Evolutionary conservation across 37 sponge, comb jelly and placozoan genomes (phyloP), one percentile per base, ranked within the genome.

Genomic region (Aplysina aerophoba): DNA sequence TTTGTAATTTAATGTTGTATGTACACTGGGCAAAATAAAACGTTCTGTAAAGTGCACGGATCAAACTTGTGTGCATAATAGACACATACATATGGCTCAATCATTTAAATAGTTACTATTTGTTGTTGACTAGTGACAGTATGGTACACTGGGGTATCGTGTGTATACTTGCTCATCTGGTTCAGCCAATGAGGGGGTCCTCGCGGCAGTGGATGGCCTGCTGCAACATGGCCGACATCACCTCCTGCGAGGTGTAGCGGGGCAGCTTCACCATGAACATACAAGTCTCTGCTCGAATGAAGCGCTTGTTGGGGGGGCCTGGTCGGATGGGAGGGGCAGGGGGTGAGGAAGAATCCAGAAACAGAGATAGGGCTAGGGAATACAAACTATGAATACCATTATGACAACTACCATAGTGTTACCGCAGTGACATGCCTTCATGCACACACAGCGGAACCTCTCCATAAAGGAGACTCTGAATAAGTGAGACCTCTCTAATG

Each of bases 261-360:
- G 98, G 98, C 55, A 98, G 94, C 81, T 98, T 98, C 21, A 98
- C 84, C 91, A 95, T 87, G 90, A 98, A 98, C 91, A 98, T 92
- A 73, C 98, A 98, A 15, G 98, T 98, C 68, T 98, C 98, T 65
- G 96, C 96, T 50, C 98, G 72, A 22, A 98, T 90, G 86, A 91
- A 94, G 38, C 98, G 89, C 24, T 87, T 85, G 82, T 98, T 96
- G 14, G 95, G 88, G 59, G 85, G 87, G 33, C 93, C 95, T 95
- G 81, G 19, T 59, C 60, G 36, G 60, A 21, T 25, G 41, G 37
- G 63, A 40, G 77, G 40, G 54, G 35, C 62, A 73, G 55, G 59
- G 81, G 36, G 58, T 20, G 71, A 27, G 71, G 19, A n/a, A n/a
- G n/a, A n/a, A n/a, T n/a, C n/a, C 50, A 44, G 50, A 11, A 44